phyloP scores from a whole-genome alignment of 2,113 vertebrate species.

The Lanius ludovicianus region DNA sequence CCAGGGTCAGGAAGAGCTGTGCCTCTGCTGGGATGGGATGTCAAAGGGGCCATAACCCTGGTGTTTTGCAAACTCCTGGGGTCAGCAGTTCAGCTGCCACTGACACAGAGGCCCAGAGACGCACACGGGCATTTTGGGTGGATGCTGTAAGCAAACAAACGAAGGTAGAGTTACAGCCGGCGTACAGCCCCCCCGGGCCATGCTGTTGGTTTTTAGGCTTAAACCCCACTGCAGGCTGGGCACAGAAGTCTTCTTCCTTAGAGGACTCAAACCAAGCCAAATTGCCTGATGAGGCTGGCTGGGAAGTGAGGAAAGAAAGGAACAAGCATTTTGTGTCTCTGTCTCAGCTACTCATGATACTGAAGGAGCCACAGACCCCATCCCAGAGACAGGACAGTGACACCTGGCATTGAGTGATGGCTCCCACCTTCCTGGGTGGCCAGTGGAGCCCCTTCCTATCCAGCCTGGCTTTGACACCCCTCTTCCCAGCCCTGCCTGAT shows the following conservation, averaged over 20 bases:
- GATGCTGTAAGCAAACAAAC: slow-evolving; percentile 66
- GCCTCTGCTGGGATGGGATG: slow-evolving; percentile 3
- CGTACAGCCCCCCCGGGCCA: rapidly evolving
- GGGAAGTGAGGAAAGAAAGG: neutral
- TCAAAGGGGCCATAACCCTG: slow-evolving; percentile 54
- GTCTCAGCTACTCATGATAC: neutral
- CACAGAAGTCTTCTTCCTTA: neutral
- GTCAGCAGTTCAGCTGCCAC: slow-evolving; percentile 72
- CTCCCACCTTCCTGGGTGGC: slow-evolving; percentile 26
- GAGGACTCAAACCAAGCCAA: neutral
- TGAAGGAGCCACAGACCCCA: neutral
- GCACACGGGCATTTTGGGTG: slow-evolving; percentile 65
- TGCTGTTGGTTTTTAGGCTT: slow-evolving; percentile 37
- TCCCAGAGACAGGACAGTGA: neutral
- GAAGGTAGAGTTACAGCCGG: slow-evolving; percentile 56
- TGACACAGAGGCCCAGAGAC: slow-evolving; percentile 62
- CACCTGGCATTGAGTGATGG: neutral
- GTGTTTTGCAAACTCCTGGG: slow-evolving; percentile 73
- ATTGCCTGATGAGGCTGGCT: neutral
- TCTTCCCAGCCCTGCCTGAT: neutral
- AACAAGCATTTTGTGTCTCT: neutral
- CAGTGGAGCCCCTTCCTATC: neutral
- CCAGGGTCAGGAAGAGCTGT: neutral
- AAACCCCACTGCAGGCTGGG: rapidly evolving
- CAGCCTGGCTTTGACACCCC: neutral